Base-by-base conservation (phyloP, 2,113 vertebrate genomes). In the Machaerirhynchus nigripectus region DNA sequence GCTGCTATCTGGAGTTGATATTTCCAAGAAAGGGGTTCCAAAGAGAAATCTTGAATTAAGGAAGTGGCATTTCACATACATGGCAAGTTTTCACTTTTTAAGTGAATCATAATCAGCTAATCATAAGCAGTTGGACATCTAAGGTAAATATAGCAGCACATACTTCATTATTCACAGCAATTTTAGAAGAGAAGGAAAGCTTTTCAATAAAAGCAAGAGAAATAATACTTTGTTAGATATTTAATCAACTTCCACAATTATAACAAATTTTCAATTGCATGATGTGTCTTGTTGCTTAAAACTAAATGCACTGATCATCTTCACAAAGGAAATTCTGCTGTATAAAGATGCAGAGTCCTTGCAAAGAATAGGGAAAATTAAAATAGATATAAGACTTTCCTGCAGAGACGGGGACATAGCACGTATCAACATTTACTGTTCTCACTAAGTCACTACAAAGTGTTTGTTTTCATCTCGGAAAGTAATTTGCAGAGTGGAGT, bases 401-500 rank as follows among this genome's bases (percentile, higher is more conserved):
- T 57, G 19, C 60, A 77, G 78, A 82, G 35, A 88, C 27, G 55
- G 39, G 17, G 55, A 93, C 75, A 84, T 19, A 85, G 47, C 9
- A 7, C 4, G 2, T 50, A 75, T 70, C 75, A 95, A 81, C 81
- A 96, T 88, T 85, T 94, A 86, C 50, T 95, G 71, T 86, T 93
- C 90, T 89, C 64, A 55, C 63, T 84, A 96, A 83, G 90, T 84
- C 87, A 80, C 47, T 50, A n/a, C 9, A 53, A 87, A 94, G 42
- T 67, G 71, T 55, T 95, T 91, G 52, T 52, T 82, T 89, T 80
- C n/a, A 47, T 63, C 71, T 85, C 39, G 13, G 63, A 80, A 93
- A 94, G 75, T 65, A 86, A 87, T 91, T 92, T 78, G 61, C 63
- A 85, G 53, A 69, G 61, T 64, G 78, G 24, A 97, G 40, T 77